Evolutionary conservation across 1,140 invertebrate species (phyloP), one percentile per base, ranked within the genome.

Genomic region (Mactra quadrangularis): DNA sequence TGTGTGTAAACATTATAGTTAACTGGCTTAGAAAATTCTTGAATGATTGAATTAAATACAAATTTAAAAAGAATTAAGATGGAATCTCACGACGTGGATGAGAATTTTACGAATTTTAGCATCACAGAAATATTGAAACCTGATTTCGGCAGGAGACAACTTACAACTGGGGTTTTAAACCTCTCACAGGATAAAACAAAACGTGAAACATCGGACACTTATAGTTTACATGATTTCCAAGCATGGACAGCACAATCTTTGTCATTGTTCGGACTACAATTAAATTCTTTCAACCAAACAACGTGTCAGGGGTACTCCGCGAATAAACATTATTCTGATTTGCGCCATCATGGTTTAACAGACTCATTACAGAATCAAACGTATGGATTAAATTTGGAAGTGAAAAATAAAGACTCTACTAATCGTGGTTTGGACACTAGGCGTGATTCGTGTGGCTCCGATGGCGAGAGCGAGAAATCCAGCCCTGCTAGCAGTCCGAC

Each of bases 91-190:
- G 60, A 82, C 6, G 7, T 22, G 9, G 71, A 74, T 55, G 59
- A 74, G 31, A 74, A 64, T 47, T 85, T 85, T 27, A 87, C 86
- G 72, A 87, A 87, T 53, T 89, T 89, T 70, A 86, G 84, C 38
- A 89, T 89, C 31, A 64, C 72, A 25, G 88, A 89, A 85, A 89
- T 89, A 79, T 62, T 89, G 62, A 86, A 88, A 76, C 88, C 88
- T 1, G 75, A 78, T 2, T 89, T 89, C 78, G 88, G 85, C n/a
- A 66, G 53, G 57, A 82, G 71, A 68, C 79, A 66, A 27, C 25
- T 62, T 47, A 78, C 60, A 2, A 29, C 19, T n/a, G 59, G 38
- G 59, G 66, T 79, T 15, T 68, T 84, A 57, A 71, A 82, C 27
- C 31, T 72, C 35, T 84, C 57, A 29, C 19, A 47, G 22, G 50